These are phyloP conservation scores for Ceyx melanurus DNA, from an alignment of 2,113 vertebrate species.

Conservation along the genomic window DNA sequence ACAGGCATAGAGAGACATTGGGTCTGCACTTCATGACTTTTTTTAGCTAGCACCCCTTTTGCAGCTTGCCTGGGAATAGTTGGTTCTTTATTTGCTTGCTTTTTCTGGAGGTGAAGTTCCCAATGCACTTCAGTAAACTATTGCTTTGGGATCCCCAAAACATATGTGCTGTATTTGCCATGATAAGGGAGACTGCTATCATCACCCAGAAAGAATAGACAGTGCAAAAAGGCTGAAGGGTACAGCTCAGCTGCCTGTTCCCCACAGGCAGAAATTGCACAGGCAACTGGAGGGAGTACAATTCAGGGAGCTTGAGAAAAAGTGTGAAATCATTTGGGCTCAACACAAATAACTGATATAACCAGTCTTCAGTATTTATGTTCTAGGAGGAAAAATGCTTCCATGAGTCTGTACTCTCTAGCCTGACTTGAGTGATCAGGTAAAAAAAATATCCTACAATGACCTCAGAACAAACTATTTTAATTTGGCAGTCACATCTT, in stretches of 20 bases:
- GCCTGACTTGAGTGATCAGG: background rate
- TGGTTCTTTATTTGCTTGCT: background rate
- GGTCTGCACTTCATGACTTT: background rate
- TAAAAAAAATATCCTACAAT: background rate
- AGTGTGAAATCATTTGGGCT: background rate
- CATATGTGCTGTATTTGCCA: background rate
- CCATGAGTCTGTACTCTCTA: background rate
- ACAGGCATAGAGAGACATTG: background rate
- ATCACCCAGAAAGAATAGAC: background rate
- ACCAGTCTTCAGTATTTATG: background rate
- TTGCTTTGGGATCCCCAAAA: constrained; percentile 6
- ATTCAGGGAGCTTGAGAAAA: background rate
- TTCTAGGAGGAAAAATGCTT: background rate
- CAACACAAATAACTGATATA: background rate
- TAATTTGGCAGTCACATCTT: background rate
- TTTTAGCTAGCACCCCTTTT: background rate
- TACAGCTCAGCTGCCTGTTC: background rate
- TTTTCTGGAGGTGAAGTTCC: background rate
- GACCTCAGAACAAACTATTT: background rate
- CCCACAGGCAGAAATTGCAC: background rate
- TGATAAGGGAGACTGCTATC: background rate
- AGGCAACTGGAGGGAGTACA: background rate
- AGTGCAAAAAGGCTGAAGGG: background rate
- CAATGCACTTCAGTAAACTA: background rate
- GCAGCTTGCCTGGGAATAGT: constrained; percentile 2